Base-by-base conservation (phyloP, 2,888 invertebrate genomes). In the Ophion ellenae region DNA sequence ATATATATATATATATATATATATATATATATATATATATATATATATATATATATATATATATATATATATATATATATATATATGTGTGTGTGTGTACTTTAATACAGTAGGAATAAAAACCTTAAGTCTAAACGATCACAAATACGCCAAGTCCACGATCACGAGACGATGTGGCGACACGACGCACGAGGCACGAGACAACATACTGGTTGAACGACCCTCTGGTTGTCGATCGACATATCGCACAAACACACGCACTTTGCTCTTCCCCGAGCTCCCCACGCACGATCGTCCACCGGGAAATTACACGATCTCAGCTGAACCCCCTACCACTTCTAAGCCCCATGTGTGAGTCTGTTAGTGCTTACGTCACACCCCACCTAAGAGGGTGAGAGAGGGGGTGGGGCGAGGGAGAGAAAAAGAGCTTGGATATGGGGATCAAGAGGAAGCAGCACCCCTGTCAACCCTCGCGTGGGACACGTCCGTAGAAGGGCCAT, bases 131-230 rank as follows among this genome's bases (percentile, higher is more conserved):
- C 89, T 90, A 91, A 90, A 93, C 92, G 90, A 92, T 86, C 91
- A 92, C 91, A 90, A 92, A 88, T 88, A 92, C 91, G 90, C 88
- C 88, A 92, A 90, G 89, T 90, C 90, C 89, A 91, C 91, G 90
- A 91, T 91, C 90, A 92, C 92, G 90, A 90, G 89, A 91, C 92
- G 87, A 87, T 57, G 77, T 70, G 89, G 90, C 91, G 90, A 91
- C 91, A 91, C 90, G 89, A 89, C 90, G 90, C 89, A 91, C 91
- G 91, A 92, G 90, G 91, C 91, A 92, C 92, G 92, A 92, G 90
- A 92, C 93, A 92, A 86, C 86, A 93, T 91, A 93, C 93, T 92
- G 93, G 92, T 92, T 93, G 91, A 92, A 91, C 92, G 91, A 90
- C 91, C 90, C 92, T 91, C 90, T 84, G 81, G 84, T 77, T 70